A percentile compares a stretch with the other conserved stretches of the same genome.
Evolutionary conservation across 2,113 vertebrate species (phyloP).

Genomic region (Amazona vittata): DNA sequence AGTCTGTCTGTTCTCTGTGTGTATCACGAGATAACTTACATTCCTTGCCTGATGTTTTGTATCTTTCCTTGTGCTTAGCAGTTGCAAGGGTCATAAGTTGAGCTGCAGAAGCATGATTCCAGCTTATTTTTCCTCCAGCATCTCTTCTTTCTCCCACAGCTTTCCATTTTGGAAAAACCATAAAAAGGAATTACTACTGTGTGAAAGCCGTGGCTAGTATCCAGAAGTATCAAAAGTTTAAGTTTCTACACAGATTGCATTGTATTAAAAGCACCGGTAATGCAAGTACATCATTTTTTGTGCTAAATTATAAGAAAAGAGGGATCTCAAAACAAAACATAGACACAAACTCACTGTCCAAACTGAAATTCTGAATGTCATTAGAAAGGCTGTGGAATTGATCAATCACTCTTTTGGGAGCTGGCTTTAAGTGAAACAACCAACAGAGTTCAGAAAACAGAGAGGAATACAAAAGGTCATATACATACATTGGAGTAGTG

Average conservation of each 20-base stretch:
- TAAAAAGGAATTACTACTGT: background rate
- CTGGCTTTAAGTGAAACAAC: background rate
- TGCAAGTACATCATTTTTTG: background rate
- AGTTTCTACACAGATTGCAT: background rate
- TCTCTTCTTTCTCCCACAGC: background rate
- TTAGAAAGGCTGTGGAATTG: background rate
- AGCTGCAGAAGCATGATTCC: background rate
- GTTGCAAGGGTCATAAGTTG: background rate
- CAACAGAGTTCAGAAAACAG: background rate
- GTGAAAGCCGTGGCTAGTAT: background rate
- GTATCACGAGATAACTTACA: background rate
- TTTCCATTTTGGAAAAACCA: background rate
- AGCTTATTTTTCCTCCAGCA: background rate
- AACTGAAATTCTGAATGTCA: background rate
- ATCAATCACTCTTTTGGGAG: background rate
- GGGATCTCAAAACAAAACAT: background rate
- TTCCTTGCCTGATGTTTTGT: background rate
- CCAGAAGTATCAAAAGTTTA: background rate
- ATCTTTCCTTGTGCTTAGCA: background rate
- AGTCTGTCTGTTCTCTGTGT: background rate
- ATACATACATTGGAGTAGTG: background rate
- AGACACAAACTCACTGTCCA: background rate
- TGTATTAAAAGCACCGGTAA: background rate
- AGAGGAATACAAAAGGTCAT: background rate
- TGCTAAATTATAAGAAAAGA: background rate